Evolutionary conservation across 2,888 invertebrate genomes (phyloP).

Genomic region (Biston betularia): DNA sequence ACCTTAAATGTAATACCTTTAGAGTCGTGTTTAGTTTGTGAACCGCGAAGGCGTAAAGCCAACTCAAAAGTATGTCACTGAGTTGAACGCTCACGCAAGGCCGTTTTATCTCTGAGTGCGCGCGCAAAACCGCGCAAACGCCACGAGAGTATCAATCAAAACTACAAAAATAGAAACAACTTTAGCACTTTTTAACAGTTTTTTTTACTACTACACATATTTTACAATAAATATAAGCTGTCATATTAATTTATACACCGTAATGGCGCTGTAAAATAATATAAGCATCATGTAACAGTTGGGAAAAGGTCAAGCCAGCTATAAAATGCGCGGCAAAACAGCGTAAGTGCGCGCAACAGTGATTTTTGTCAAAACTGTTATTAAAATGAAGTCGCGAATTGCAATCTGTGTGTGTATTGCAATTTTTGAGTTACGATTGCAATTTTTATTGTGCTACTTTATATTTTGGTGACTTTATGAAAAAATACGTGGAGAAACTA

Average conservation of each 20-base stretch:
- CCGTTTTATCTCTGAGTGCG: slow-evolving; percentile 81
- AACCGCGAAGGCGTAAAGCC: slow-evolving; percentile 74
- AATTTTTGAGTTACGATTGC: background rate
- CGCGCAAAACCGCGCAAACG: slow-evolving; percentile 79
- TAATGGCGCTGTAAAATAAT: slow-evolving; percentile 21
- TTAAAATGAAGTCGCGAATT: slow-evolving; percentile 16
- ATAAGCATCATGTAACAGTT: slow-evolving; percentile 29
- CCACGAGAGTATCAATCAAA: slow-evolving; percentile 50
- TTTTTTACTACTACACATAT: slow-evolving; percentile 27
- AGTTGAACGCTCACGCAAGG: slow-evolving; percentile 83
- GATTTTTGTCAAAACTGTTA: slow-evolving; percentile 37
- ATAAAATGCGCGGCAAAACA: slow-evolving; percentile 43
- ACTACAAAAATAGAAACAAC: slow-evolving; percentile 25
- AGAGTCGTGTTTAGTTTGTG: slow-evolving; percentile 63
- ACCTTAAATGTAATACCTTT: slow-evolving; percentile 44
- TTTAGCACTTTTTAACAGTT: slow-evolving; percentile 44
- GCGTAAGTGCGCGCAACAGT: slow-evolving; percentile 40
- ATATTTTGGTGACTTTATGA: background rate
- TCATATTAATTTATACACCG: slow-evolving; percentile 14
- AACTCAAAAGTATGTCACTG: slow-evolving; percentile 84
- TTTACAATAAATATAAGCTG: slow-evolving; percentile 5
- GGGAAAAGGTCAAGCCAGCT: slow-evolving; percentile 39
- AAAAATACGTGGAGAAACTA: background rate
- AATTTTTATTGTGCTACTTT: background rate
- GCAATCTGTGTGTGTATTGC: slow-evolving; percentile 3